Base-by-base conservation (phyloP, 2,888 invertebrate species). In the Rotaria macrura region DNA sequence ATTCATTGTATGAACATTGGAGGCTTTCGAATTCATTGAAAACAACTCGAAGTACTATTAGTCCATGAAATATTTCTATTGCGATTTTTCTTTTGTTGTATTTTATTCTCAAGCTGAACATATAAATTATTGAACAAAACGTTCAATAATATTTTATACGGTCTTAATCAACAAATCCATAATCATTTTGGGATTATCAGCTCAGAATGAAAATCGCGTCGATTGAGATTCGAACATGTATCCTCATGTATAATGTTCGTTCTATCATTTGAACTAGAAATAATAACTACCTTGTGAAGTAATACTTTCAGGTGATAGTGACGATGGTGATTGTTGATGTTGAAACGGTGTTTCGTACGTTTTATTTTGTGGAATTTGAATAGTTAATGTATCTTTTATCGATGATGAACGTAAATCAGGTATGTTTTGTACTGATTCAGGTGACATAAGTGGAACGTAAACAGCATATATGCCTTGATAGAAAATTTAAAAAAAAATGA, bases 111-210 rank as follows among this genome's bases (percentile, higher is more conserved):
- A n/a, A 29, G 65, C 65, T 65, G 65, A 65, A 65, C 65, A 65
- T 65, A 65, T 34, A 65, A 65, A 34, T 34, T 34, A 65, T 65
- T 65, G 14, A 65, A 65, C 65, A 65, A 65, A 65, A 65, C 65
- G 65, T 65, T 6, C 29, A 65, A 65, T 65, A 34, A 65, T 65
- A 29, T n/a, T 34, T 14, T 65, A 65, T 65, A 65, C 34, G 65
- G 65, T 65, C 65, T 65, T 65, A 65, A 34, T 65, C 65, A 65
- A 65, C 65, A 17, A 65, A 65, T 65, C 65, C 65, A 65, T 65
- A 17, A 14, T 52, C 23, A 52, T 34, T n/a, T n/a, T 25, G 14
- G 65, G 65, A 65, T 65, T 65, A 65, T 65, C 65, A 65, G 65
- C 65, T 14, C 14, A 65, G 5, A n/a, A 34, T 34, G 10, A 65